Base-by-base conservation (phyloP, 1,140 invertebrate genomes). In the Drosophila tsacasi region DNA sequence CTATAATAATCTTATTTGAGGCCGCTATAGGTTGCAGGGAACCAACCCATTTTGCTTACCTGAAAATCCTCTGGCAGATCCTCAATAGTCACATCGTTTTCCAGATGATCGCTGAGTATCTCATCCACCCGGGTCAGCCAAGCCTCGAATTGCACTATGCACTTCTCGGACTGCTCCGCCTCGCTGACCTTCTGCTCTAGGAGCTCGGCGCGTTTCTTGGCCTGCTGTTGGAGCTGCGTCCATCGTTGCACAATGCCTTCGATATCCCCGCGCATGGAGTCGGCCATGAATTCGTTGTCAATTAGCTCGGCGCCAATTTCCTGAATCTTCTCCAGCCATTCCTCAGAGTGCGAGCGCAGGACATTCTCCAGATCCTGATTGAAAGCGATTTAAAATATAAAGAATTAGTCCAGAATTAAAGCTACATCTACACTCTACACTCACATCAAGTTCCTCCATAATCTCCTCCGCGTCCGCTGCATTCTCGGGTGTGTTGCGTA, bases 381-480 rank as follows among this genome's bases (percentile, higher is more conserved):
- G 6, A 55, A 23, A 37, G 0, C 0, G 13, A 9, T 10, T 3
- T 23, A 37, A 23, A 55, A 23, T 23, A 23, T 12, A 7, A 10
- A 15, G 13, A 9, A 52, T n/a, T 60, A n/a, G 7, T 6, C 4
- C 10, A n/a, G 5, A 15, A 32, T 8, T 3, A 1, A 32, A 4
- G 0, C 0, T 6, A 27, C 30, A 19, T n/a, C 17, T 35, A 30
- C 12, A 13, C 30, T n/a, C n/a, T n/a, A 32, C 10, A 52, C 95
- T 95, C 93, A 98, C 97, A 94, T 98, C 97, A 42, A 98, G 94
- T 91, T 98, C 96, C 91, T 98, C 97, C 32, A 97, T 97, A 68
- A 98, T 96, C 93, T 98, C 98, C 94, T 98, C 98, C n/a, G 97
- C 97, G 94, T 98, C 98, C n/a, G 96, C 96, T 21, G 96, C 96